Evolutionary conservation across 2,888 invertebrate species (phyloP).

Genomic region (Resseliella maxima): DNA sequence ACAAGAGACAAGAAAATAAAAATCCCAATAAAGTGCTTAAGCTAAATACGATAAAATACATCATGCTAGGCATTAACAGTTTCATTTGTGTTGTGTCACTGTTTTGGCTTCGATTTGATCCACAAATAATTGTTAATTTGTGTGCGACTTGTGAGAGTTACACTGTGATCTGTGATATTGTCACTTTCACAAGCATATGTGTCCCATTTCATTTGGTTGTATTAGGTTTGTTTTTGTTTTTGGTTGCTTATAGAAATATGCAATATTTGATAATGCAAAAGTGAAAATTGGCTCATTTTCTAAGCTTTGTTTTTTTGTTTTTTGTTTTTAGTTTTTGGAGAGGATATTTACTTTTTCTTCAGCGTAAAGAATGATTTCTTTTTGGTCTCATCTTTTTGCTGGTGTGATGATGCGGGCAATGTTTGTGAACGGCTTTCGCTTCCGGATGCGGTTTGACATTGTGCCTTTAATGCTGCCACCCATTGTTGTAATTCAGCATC

Average conservation of each 20-base stretch:
- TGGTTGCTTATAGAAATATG: constrained; percentile 38
- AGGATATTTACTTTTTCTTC: constrained; percentile 89
- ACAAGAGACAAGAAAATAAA: background rate
- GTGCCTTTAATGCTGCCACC: constrained; percentile 85
- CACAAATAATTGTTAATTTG: background rate
- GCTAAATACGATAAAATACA: background rate
- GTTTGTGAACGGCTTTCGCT: constrained; percentile 88
- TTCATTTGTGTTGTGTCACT: background rate
- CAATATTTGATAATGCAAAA: constrained; percentile 11
- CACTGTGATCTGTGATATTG: background rate
- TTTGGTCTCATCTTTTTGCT: constrained; percentile 91
- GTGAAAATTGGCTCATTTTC: constrained; percentile 40
- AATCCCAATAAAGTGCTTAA: background rate
- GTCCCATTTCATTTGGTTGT: background rate
- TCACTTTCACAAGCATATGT: background rate
- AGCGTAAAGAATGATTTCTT: constrained; percentile 97
- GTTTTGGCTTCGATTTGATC: background rate
- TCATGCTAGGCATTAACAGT: constrained; percentile 1
- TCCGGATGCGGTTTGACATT: constrained; percentile 77
- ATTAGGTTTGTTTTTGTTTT: background rate
- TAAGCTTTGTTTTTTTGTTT: background rate
- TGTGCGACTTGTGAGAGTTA: constrained; percentile 9
- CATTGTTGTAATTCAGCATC: constrained; percentile 93
- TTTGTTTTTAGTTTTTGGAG: background rate
- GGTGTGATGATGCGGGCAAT: constrained; percentile 90